Base-by-base conservation (phyloP, 2,888 invertebrate species). In the Aphelenchoides bicaudatus region DNA sequence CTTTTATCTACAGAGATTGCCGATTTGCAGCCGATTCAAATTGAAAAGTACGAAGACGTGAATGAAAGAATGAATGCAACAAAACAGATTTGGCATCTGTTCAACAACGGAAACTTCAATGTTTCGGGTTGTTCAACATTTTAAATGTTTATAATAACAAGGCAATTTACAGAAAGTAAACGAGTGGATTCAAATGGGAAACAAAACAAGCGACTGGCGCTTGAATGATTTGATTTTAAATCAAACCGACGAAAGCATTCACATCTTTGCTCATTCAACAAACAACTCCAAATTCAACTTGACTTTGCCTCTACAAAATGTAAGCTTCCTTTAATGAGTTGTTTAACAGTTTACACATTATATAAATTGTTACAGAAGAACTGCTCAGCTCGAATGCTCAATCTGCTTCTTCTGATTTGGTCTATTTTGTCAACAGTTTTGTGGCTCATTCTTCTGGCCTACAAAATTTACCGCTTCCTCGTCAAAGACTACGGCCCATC, bases 401-500 rank as follows among this genome's bases (percentile, higher is more conserved):
- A 58, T 25, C 39, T 31, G 21, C 29, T 39, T 16, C 48, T 58
- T 25, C 49, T 58, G 4, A 5, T 60, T 8, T 61, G 59, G 61
- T 39, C 46, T 3, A 27, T 61, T 13, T 21, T 38, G 27, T 59
- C 59, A 27, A 38, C 60, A 16, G 21, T 58, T n/a, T 21, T 58
- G 25, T 58, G 62, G 62, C 25, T 61, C n/a, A 25, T 58, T 21
- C 43, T 60, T 27, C 27, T 58, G 23, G 59, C 58, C 10, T 8
- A 10, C 3, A 58, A 60, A 27, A 21, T 61, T 21, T 61, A 58
- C 34, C 59, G 51, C n/a, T 34, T 30, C 4, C n/a, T 55, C 19
- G 30, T 28, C n/a, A 23, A n/a, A 28, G 49, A 53, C 19, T 8
- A 23, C n/a, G 55, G 16, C 6, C 25, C 43, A 21, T 8, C 43